Conservation (phyloP, 2,888 invertebrate genomes). For the Drosophila rellima region DNA sequence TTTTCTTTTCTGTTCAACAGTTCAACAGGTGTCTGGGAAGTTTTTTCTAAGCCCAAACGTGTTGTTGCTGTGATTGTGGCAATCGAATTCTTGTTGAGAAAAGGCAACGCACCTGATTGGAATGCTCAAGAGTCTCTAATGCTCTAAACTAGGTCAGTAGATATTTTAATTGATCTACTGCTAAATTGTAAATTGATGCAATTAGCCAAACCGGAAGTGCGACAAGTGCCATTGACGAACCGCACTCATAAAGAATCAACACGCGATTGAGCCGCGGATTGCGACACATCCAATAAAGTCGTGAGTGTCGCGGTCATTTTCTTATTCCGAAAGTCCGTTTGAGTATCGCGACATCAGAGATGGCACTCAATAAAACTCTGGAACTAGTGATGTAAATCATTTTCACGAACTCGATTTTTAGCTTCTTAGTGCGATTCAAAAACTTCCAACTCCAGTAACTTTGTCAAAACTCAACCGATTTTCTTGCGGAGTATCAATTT, state of each 20-base stretch:
- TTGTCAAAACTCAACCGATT: too few relatives aligned
- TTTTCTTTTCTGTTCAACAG: neutral
- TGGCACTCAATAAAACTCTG: constrained; percentile 1
- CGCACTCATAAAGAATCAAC: neutral
- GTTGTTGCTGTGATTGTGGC: constrained; percentile 62
- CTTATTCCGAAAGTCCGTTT: neutral
- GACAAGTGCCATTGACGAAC: constrained; percentile 30
- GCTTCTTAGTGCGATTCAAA: too few relatives aligned
- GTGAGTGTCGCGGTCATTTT: constrained; percentile 9
- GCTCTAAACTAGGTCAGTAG: constrained; percentile 37
- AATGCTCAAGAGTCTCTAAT: neutral
- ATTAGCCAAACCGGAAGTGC: constrained; percentile 45
- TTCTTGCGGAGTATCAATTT: too few relatives aligned
- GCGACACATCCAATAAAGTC: constrained; percentile 4
- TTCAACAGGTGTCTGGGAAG: constrained; percentile 61
- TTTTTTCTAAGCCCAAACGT: constrained; percentile 43
- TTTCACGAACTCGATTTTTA: too few relatives aligned
- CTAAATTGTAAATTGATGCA: constrained; percentile 41
- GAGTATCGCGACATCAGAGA: neutral
- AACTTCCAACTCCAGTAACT: too few relatives aligned
- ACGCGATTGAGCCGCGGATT: constrained; percentile 10
- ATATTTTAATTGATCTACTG: constrained; percentile 38
- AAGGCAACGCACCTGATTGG: constrained; percentile 17
- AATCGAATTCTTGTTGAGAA: constrained; percentile 41
- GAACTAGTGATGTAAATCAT: neutral